Percentiles rank a stretch among this genome's conserved stretches.
phyloP scores from a whole-genome alignment of 2,797 vertebrate genomes.

The Siniperca undulata region DNA sequence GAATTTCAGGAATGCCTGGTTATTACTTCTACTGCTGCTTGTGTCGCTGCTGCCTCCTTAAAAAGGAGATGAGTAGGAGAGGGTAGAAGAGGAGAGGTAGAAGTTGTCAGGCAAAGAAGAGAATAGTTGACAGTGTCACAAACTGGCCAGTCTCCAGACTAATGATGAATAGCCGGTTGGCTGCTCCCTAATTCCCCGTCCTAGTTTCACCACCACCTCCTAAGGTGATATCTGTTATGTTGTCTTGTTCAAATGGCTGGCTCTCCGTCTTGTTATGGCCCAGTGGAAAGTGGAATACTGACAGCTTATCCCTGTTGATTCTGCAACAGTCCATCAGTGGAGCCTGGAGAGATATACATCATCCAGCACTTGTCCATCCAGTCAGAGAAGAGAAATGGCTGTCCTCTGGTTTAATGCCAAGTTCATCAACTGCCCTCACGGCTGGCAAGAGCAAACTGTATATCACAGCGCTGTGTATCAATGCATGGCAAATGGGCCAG shows the following conservation, averaged over 20 bases:
- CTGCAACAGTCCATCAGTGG: constrained; percentile 63
- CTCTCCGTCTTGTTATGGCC: constrained; percentile 64
- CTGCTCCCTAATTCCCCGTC: constrained; percentile 74
- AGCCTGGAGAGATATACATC: constrained; percentile 70
- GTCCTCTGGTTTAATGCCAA: constrained; percentile 75
- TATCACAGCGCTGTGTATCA: constrained; percentile 63
- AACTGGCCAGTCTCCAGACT: constrained; percentile 63
- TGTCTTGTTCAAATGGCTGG: constrained; percentile 70
- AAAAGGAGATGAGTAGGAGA: constrained; percentile 20
- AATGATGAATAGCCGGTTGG: constrained; percentile 75
- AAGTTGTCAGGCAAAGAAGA: constrained; percentile 32
- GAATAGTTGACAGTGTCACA: constrained; percentile 43
- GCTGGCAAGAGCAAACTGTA: constrained; percentile 66
- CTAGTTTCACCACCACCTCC: constrained; percentile 70
- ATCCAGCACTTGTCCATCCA: constrained; percentile 72
- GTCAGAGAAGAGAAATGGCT: constrained; percentile 66
- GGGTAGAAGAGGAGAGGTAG: constrained; percentile 4
- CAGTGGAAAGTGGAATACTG: constrained; percentile 58
- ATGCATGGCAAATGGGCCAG: constrained; percentile 65
- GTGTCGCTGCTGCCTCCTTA: constrained; percentile 11
- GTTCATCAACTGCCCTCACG: constrained; percentile 75
- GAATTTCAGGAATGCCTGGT: constrained; percentile 77
- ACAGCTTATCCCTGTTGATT: constrained; percentile 80
- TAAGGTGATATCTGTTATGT: constrained; percentile 76
- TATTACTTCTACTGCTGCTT: constrained; percentile 43